A percentile compares a stretch with the other conserved stretches of the same genome.
These are phyloP conservation scores for Montipora sp. DNA, from an alignment of 64 coral and sea anemone species.

Conservation along the genomic window DNA sequence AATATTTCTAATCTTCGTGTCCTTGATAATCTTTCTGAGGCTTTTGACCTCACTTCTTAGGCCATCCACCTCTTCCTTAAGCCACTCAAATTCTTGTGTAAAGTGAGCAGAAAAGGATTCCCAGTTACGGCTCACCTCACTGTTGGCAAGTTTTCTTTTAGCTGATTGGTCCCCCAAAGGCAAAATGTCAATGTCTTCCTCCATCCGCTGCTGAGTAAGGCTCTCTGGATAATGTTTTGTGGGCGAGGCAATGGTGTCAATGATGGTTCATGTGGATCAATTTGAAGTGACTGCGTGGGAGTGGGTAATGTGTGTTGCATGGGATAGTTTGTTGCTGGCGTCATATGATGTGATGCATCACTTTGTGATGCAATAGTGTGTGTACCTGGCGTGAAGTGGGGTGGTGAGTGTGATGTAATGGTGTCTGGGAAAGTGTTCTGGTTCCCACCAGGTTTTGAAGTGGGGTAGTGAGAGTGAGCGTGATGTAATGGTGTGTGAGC, in stretches of 20 bases:
- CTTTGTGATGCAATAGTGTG: background rate
- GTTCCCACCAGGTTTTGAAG: background rate
- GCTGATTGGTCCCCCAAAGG: background rate
- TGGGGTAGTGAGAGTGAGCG: background rate
- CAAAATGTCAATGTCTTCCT: too few relatives aligned
- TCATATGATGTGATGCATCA: background rate
- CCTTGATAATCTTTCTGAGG: conserved; percentile 11
- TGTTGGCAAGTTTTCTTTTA: background rate
- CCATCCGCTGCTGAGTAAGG: background rate
- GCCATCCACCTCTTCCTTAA: conserved; percentile 46
- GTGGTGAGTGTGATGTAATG: too few relatives aligned
- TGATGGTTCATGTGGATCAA: conserved; percentile 8
- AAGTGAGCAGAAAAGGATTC: conserved; percentile 21
- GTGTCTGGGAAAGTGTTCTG: background rate
- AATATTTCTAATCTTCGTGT: background rate
- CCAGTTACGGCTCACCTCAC: conserved; percentile 24
- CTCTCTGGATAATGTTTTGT: background rate
- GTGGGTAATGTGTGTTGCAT: background rate
- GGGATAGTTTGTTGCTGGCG: background rate
- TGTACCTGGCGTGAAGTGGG: too few relatives aligned
- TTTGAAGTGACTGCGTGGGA: background rate
- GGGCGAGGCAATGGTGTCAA: conserved; percentile 2
- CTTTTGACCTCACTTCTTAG: conserved; percentile 12
- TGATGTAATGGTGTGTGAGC: background rate
- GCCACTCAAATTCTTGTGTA: conserved; percentile 36